phyloP scores from a whole-genome alignment of 2,797 vertebrate genomes.

The Hybognathus amarus region DNA sequence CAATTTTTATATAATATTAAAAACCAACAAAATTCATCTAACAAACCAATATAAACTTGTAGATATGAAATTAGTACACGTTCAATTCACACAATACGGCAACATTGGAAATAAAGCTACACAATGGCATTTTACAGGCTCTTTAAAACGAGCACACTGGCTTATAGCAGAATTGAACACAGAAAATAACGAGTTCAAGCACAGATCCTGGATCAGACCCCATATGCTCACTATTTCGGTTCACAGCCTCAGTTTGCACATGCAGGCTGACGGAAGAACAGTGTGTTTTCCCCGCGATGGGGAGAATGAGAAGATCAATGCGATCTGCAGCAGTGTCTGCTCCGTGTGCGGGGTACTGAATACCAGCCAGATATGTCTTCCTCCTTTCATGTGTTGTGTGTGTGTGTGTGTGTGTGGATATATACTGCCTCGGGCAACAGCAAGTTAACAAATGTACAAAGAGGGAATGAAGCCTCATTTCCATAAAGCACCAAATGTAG shows the following conservation, averaged over 20 bases:
- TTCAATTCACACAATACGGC: neutral
- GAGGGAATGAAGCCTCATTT: constrained; percentile 77
- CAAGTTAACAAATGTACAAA: constrained; percentile 83
- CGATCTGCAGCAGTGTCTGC: constrained; percentile 74
- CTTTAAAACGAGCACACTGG: neutral
- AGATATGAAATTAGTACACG: neutral
- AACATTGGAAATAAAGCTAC: neutral
- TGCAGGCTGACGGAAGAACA: constrained; percentile 49
- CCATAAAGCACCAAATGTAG: constrained; percentile 79
- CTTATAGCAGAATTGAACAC: neutral
- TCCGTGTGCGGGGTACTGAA: constrained; percentile 81
- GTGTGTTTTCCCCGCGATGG: constrained; percentile 64
- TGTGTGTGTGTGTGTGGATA: constrained; percentile 69
- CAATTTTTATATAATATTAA: neutral
- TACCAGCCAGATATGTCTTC: constrained; percentile 66
- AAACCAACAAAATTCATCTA: neutral
- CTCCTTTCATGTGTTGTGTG: constrained; percentile 70
- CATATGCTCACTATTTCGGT: neutral
- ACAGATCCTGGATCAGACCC: constrained; percentile 40
- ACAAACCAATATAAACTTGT: neutral
- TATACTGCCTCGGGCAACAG: constrained; percentile 80
- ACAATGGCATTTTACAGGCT: neutral
- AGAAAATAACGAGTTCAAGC: neutral
- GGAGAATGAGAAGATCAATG: constrained; percentile 77
- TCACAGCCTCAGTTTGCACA: constrained; percentile 15